A percentile compares a stretch with the other conserved stretches of the same genome.
Evolutionary conservation across 2,888 invertebrate genomes (phyloP).

Genomic region (Electrophaes corylata): DNA sequence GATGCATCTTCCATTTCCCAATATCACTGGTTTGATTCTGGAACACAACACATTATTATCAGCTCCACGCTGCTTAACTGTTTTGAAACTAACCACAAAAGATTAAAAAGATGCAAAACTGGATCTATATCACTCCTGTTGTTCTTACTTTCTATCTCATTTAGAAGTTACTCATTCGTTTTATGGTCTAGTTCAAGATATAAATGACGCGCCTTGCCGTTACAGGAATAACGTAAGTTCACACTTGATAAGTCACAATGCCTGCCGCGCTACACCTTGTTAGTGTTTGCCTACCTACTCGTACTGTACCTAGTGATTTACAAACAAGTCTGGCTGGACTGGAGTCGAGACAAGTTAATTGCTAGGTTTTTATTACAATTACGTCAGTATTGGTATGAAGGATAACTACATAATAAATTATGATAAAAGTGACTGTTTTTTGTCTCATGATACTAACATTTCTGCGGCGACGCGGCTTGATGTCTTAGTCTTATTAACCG

Average conservation of each 20-base stretch:
- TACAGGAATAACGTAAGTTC: conserved; percentile 28
- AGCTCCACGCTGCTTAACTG: too few relatives aligned
- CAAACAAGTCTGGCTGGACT: conserved; percentile 21
- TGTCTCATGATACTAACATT: not conserved
- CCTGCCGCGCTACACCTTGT: conserved; percentile 21
- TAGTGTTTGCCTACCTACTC: not conserved
- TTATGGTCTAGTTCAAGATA: conserved; percentile 5
- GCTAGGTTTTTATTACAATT: conserved; percentile 17
- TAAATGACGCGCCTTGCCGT: conserved; percentile 13
- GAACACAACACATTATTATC: conserved; percentile 35
- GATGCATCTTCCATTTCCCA: conserved; percentile 91
- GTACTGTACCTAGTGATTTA: conserved; percentile 18
- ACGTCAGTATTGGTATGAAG: conserved; percentile 6
- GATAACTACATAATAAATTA: not conserved
- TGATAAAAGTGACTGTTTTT: conserved; percentile 1
- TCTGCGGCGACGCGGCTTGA: not conserved
- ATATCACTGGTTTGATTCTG: conserved; percentile 92
- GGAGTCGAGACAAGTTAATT: conserved; percentile 12
- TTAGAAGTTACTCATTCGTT: not conserved
- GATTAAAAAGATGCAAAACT: not conserved
- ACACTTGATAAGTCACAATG: conserved; percentile 30
- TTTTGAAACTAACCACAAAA: not conserved
- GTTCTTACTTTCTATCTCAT: not conserved
- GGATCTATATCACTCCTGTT: not conserved
- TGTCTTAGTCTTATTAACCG: not conserved